These are phyloP conservation scores for Darevskia mixta DNA, from an alignment of 2,797 vertebrate genomes.

Conservation along the genomic window DNA sequence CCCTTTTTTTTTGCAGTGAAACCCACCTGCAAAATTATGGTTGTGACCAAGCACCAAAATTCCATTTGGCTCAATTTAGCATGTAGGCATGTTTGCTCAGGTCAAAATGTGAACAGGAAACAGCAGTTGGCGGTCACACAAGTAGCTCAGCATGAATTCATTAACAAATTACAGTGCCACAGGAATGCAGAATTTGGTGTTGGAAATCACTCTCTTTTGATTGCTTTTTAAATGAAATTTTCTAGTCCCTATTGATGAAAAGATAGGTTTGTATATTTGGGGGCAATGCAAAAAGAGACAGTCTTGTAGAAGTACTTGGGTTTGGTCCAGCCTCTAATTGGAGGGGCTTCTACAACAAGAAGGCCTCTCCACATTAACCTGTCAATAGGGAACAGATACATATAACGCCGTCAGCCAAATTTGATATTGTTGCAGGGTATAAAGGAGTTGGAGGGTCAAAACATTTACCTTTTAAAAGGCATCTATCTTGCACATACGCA, in stretches of 20 bases:
- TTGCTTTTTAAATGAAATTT: neutral
- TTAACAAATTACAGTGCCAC: neutral
- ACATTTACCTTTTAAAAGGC: neutral
- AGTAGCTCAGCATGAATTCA: neutral
- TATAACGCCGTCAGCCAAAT: neutral
- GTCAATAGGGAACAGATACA: neutral
- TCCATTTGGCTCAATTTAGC: neutral
- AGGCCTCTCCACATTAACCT: neutral
- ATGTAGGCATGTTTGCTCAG: neutral
- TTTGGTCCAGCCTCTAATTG: no score
- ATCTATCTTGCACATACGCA: neutral
- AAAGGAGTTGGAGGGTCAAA: neutral
- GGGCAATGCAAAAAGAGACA: neutral
- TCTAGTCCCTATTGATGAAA: neutral
- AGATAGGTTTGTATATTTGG: neutral
- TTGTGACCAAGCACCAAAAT: neutral
- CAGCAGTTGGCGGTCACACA: neutral
- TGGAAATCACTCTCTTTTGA: neutral
- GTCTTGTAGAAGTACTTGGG: neutral
- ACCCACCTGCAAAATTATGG: neutral
- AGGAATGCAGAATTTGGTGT: neutral
- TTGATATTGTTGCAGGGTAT: neutral
- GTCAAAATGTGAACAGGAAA: neutral
- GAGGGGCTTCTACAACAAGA: no score
- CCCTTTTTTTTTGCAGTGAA: neutral